Evolutionary conservation across 1,140 invertebrate species (phyloP).

Genomic region (Phymorhynchus buccinoides): DNA sequence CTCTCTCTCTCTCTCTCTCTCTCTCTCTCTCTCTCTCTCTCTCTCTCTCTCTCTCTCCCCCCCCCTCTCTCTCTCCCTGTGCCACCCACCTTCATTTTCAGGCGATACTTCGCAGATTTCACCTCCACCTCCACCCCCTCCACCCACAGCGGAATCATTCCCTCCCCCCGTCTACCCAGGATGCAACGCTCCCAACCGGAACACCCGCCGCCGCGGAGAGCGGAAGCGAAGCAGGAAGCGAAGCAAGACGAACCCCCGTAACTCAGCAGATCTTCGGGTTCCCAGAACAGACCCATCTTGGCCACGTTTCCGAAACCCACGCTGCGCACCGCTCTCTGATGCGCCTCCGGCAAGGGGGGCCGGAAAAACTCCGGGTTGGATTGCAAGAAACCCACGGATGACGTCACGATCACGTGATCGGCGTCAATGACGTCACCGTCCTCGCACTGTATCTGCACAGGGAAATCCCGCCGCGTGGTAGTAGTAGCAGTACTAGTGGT

Average conservation of each 20-base stretch:
- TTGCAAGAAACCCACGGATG: constrained; percentile 27
- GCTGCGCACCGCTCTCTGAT: background rate
- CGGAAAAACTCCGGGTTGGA: constrained; percentile 10
- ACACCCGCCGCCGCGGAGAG: background rate
- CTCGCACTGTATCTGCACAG: constrained; percentile 23
- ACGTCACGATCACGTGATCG: constrained; percentile 38
- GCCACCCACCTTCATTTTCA: background rate
- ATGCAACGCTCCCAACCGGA: background rate
- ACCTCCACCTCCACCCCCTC: constrained; percentile 1
- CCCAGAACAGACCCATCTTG: constrained; percentile 30
- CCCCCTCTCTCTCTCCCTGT: background rate
- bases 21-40: too few species aligned
- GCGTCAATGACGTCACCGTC: constrained; percentile 28
- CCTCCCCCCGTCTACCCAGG: constrained; percentile 11
- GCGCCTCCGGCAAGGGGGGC: background rate
- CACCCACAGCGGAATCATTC: background rate
- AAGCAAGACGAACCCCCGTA: too few species aligned
- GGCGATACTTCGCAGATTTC: background rate
- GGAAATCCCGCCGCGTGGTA: background rate
- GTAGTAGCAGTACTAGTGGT: too few species aligned
- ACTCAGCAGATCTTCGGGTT: background rate
- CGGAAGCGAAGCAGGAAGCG: background rate
- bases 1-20: too few species aligned
- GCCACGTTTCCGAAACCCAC: constrained; percentile 36
- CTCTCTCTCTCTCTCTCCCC: background rate